Evolutionary conservation across 1,140 invertebrate species (phyloP).

Genomic region (Branchinecta lynchi): DNA sequence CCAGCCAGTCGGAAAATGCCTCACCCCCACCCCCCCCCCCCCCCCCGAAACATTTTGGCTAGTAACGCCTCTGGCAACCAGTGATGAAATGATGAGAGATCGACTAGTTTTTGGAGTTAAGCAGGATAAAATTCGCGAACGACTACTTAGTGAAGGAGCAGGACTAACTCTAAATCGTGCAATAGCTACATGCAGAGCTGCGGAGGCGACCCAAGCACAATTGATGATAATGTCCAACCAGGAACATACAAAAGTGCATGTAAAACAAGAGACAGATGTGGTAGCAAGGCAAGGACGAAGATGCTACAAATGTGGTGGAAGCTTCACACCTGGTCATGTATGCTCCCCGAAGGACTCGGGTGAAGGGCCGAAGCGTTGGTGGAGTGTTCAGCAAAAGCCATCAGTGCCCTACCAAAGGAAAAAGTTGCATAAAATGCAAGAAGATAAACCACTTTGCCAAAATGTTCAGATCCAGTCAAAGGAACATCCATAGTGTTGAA

Average conservation of each 20-base stretch:
- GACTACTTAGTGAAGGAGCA: conserved; percentile 9
- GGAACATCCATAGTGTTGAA: no score
- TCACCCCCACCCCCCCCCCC: no score
- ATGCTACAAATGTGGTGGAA: conserved; percentile 9
- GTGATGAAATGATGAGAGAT: conserved; percentile 6
- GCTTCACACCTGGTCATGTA: conserved; percentile 5
- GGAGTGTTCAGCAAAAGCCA: conserved; percentile 8
- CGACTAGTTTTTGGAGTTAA: conserved; percentile 9
- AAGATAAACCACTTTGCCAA: conserved; percentile 1
- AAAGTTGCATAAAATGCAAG: conserved; percentile 9
- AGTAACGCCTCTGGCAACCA: no score
- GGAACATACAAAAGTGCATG: background rate
- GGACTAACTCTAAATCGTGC: conserved; percentile 4
- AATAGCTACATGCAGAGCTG: conserved; percentile 4
- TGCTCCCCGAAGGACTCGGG: conserved; percentile 3
- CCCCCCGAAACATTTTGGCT: no score
- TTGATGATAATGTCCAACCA: conserved; percentile 6
- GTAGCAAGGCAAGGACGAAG: conserved; percentile 5
- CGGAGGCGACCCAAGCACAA: background rate
- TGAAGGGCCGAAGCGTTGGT: conserved; percentile 4
- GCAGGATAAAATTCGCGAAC: conserved; percentile 5
- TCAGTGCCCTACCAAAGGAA: conserved; percentile 5
- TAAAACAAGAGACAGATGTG: background rate
- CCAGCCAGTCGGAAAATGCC: no score
- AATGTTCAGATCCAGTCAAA: conserved; percentile 2